A percentile compares a stretch with the other conserved stretches of the same genome.
phyloP scores from a whole-genome alignment of 2,113 vertebrate species.

The Balaenoptera acutorostrata region DNA sequence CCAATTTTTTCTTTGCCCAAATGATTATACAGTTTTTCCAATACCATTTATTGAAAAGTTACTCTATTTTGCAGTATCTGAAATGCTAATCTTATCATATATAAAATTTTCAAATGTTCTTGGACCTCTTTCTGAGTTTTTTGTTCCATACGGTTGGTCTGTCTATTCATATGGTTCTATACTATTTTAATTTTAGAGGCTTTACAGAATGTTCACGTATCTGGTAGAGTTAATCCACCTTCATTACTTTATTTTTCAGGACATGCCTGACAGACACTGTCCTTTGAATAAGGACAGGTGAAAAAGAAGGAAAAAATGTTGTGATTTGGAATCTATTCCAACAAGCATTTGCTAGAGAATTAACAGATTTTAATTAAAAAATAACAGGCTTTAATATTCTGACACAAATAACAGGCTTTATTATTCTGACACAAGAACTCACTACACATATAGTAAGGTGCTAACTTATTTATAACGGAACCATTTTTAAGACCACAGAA shows the following conservation, averaged over 20 bases:
- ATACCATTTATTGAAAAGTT: not conserved
- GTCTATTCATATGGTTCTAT: not conserved
- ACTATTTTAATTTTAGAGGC: not conserved
- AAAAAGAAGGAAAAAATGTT: not conserved
- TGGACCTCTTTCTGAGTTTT: not conserved
- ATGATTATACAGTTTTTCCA: not conserved
- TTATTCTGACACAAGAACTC: not conserved
- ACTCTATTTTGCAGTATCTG: not conserved
- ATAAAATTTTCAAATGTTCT: not conserved
- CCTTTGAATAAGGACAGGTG: not conserved
- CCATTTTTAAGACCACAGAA: not conserved
- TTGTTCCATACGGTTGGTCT: not conserved
- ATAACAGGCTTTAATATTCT: not conserved
- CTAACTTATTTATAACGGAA: not conserved
- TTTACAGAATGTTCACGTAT: not conserved
- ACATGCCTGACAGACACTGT: not conserved
- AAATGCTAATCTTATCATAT: not conserved
- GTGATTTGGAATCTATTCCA: not conserved
- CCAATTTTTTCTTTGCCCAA: not conserved
- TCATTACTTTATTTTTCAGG: not conserved
- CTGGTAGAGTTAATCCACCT: not conserved
- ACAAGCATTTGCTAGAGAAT: not conserved
- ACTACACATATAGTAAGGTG: not conserved
- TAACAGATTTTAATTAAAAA: not conserved
- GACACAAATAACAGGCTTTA: not conserved